Evolutionary conservation across 1,140 invertebrate species (phyloP), one percentile per base, ranked within the genome.

Genomic region (Apocrypta bakeri): DNA sequence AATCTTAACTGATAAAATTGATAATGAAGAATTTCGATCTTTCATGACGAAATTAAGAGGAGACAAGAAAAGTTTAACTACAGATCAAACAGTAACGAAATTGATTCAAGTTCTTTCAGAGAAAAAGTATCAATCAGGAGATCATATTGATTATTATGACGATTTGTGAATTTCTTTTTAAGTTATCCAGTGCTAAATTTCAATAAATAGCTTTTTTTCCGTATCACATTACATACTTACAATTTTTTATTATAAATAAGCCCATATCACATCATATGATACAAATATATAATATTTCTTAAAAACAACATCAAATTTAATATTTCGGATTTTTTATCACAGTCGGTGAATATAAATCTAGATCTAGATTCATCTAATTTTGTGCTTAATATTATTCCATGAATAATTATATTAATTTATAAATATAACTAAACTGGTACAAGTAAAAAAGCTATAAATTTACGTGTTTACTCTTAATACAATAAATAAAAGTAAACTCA

Each of bases 121-220:
- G n/a, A 94, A 95, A 66, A 94, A 95, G 66, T 99, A 96, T 87
- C 93, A 94, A 84, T 96, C 95, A 27, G 98, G 97, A 0, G 95
- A 95, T 88, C 96, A 97, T 89, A 92, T 99, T 31, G 97, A 98
- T 92, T 98, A 96, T 92, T 98, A 94, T 92, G 97, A 98, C 76
- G 76, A 90, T 40, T 83, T 89, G 64, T 87, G 84, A 87, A 73
- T 66, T 40, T 48, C 21, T 48, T 48, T 37, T 37, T 37, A 37
- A 48, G 21, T 48, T 48, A 48, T 48, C 8, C 9, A 42, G 14
- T 1, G 40, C 14, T 48, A 17, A 48, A 48, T 48, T 17, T 48
- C 42, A 48, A 48, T 48, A 48, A 48, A 48, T 48, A 7, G 21
- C 21, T 17, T 42, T 42, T 42, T 42, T 1, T 9, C 1, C 40